These are phyloP conservation scores for Pao palembangensis DNA, from an alignment of 2,113 vertebrate genomes.

Conservation along the genomic window DNA sequence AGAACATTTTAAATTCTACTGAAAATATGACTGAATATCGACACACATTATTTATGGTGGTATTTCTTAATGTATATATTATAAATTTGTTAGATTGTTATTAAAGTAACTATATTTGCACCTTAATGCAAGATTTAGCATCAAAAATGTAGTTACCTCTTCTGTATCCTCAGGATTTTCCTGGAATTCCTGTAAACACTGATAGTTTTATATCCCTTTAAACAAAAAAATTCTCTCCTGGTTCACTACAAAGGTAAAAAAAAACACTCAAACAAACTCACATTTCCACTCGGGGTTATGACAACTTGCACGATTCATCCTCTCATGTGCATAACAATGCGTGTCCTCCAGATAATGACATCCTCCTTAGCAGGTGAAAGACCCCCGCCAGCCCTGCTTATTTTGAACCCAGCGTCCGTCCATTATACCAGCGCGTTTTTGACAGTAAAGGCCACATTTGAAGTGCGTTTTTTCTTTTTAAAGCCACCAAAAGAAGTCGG, in stretches of 20 bases:
- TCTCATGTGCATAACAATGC: slow-evolving; percentile 14
- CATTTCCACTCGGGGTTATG: slow-evolving; percentile 11
- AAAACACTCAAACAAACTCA: slow-evolving; percentile 14
- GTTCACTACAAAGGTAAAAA: slow-evolving; percentile 18
- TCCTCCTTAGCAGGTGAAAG: slow-evolving; percentile 66
- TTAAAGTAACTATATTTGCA: too few relatives aligned
- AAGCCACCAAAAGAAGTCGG: slow-evolving; percentile 39
- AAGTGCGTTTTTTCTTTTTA: slow-evolving; percentile 43
- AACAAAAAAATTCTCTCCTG: background rate
- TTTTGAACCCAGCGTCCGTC: slow-evolving; percentile 53
- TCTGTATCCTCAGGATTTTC: too few relatives aligned
- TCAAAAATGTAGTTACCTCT: too few relatives aligned
- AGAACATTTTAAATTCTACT: too few relatives aligned
- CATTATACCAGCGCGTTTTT: slow-evolving; percentile 42
- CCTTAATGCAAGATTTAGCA: too few relatives aligned
- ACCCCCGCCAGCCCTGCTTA: slow-evolving; percentile 48
- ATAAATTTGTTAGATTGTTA: too few relatives aligned
- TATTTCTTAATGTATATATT: too few relatives aligned
- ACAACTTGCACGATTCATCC: slow-evolving; percentile 8
- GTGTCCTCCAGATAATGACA: slow-evolving; percentile 37
- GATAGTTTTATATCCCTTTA: background rate
- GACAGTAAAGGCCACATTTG: slow-evolving; percentile 61
- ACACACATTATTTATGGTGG: too few relatives aligned
- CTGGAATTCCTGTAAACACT: background rate
- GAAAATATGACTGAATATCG: too few relatives aligned